A percentile compares a stretch with the other conserved stretches of the same genome.
These are phyloP conservation scores for Galbula dea DNA, from an alignment of 2,113 vertebrate genomes.

Conservation along the genomic window DNA sequence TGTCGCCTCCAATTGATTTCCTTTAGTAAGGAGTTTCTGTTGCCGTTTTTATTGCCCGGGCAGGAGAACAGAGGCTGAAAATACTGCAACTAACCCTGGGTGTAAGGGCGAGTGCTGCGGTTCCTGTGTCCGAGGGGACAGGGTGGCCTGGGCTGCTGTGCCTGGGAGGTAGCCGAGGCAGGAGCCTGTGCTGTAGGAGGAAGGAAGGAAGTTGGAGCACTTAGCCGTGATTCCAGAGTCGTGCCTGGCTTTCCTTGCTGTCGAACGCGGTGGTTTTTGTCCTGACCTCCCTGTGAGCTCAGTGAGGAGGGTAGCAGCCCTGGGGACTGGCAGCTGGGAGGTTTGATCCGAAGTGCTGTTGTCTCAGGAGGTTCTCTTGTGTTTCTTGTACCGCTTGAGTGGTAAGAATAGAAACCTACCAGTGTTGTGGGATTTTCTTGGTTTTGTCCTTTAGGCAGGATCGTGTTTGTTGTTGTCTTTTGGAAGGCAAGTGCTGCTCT, in stretches of 20 bases:
- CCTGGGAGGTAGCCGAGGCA: not conserved
- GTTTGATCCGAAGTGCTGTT: not conserved
- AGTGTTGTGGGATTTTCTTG: not conserved
- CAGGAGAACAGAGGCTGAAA: not conserved
- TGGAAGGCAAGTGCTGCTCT: not conserved
- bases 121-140: not conserved
- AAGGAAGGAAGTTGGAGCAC: not conserved
- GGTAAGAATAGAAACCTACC: not conserved
- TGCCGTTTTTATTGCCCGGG: not conserved
- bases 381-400: too few relatives aligned
- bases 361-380: not conserved
- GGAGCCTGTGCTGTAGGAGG: not conserved
- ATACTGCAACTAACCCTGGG: accelerated
- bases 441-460: not conserved
- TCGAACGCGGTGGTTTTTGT: not conserved
- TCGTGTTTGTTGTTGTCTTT: not conserved
- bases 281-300: not conserved
- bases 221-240: accelerated
- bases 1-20: not conserved
- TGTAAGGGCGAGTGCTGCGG: not conserved
- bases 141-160: not conserved
- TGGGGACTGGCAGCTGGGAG: accelerated
- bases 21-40: not conserved
- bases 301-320: not conserved
- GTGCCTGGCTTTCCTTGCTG: not conserved